A percentile compares a stretch with the other conserved stretches of the same genome.
phyloP scores from a whole-genome alignment of 2,113 vertebrate genomes.

The Myrmecobius fasciatus region DNA sequence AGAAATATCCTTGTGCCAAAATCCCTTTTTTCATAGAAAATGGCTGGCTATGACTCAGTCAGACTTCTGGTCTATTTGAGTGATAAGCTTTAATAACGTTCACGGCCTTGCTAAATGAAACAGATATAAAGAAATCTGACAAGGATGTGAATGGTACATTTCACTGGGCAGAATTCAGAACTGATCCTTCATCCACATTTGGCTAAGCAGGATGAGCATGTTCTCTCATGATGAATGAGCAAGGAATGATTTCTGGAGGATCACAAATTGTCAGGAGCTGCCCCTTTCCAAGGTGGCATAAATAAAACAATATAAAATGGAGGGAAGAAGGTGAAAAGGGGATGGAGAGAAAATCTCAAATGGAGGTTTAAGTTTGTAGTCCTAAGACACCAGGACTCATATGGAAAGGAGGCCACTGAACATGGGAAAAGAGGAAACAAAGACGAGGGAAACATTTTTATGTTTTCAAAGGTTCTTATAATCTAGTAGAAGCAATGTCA shows the following conservation, averaged over 20 bases:
- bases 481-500: not conserved
- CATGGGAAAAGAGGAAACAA: not conserved
- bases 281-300: slow-evolving; percentile 34
- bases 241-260: not conserved
- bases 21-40: not conserved
- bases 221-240: slow-evolving; percentile 25
- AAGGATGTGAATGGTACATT: slow-evolving; percentile 58
- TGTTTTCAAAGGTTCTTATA: not conserved
- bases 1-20: slow-evolving; percentile 10
- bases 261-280: slow-evolving; percentile 15
- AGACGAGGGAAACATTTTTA: not conserved
- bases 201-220: slow-evolving; percentile 43
- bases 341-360: not conserved
- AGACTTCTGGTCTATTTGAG: slow-evolving; percentile 35
- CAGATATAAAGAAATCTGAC: slow-evolving; percentile 56
- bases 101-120: slow-evolving; percentile 61
- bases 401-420: not conserved
- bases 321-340: not conserved
- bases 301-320: slow-evolving; percentile 7
- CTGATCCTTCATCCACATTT: slow-evolving; percentile 42
- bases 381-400: not conserved
- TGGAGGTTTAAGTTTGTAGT: not conserved
- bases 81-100: slow-evolving; percentile 59
- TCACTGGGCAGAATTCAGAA: slow-evolving; percentile 21
- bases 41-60: not conserved